These are phyloP conservation scores for Poecilobothrus nobilitatus DNA, from an alignment of 2,888 invertebrate species.

Conservation along the genomic window DNA sequence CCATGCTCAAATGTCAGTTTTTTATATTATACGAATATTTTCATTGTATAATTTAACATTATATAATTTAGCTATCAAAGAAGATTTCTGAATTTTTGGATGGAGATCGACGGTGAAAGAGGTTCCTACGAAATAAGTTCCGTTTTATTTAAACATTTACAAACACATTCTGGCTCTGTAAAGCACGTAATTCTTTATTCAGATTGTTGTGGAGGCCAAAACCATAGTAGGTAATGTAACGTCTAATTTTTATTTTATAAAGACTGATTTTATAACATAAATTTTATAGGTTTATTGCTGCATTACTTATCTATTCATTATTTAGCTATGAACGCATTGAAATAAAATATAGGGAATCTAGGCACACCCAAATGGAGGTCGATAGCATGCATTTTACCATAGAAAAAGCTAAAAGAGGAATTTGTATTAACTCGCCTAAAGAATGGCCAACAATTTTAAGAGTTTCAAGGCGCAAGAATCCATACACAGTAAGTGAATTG, in stretches of 20 bases:
- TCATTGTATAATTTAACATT: conserved; percentile 1
- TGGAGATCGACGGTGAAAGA: neutral
- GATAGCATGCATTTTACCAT: neutral
- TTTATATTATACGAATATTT: conserved; percentile 3
- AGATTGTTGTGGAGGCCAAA: conserved; percentile 8
- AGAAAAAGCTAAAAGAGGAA: too few species aligned
- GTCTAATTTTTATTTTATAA: too few species aligned
- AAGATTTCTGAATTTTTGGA: conserved; percentile 8
- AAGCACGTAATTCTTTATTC: neutral
- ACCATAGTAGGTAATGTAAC: neutral
- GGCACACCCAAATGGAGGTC: neutral
- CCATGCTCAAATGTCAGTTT: neutral
- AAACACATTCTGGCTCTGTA: neutral
- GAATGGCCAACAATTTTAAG: neutral
- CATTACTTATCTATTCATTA: neutral
- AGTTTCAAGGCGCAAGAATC: conserved; percentile 5
- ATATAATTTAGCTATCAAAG: neutral
- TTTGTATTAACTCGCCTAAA: too few species aligned
- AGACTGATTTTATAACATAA: too few species aligned
- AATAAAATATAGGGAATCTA: neutral
- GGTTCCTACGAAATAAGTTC: neutral
- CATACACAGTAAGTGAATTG: neutral
- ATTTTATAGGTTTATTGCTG: neutral
- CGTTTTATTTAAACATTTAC: conserved; percentile 2
- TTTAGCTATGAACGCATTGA: neutral